phyloP scores from a whole-genome alignment of 2,113 vertebrate species.

The Noturus placidus region DNA sequence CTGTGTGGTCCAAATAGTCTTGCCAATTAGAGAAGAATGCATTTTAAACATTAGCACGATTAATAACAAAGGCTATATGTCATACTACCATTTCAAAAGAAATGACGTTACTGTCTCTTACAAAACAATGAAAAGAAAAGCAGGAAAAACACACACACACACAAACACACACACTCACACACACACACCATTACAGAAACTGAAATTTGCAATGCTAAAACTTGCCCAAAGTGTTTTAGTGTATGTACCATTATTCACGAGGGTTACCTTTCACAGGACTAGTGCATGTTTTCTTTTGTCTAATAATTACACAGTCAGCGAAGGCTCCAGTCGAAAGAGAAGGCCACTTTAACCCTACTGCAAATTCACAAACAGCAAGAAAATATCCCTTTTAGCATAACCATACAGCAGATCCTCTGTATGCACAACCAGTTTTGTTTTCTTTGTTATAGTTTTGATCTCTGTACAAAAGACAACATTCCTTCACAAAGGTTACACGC shows the following conservation, averaged over 20 bases:
- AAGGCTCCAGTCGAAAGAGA: conserved; percentile 76
- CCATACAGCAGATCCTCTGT: conserved; percentile 80
- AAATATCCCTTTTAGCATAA: conserved; percentile 89
- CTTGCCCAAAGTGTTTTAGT: conserved; percentile 79
- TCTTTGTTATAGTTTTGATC: conserved; percentile 66
- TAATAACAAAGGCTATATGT: conserved; percentile 52
- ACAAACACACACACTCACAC: too few species aligned
- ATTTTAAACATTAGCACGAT: conserved; percentile 39
- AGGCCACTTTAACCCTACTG: conserved; percentile 85
- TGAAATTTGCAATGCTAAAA: conserved; percentile 74
- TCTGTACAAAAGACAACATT: conserved; percentile 77
- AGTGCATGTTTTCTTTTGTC: conserved; percentile 73
- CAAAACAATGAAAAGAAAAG: conserved; percentile 56
- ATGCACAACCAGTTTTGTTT: conserved; percentile 71
- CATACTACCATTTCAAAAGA: conserved; percentile 72
- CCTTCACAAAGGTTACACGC: conserved; percentile 78
- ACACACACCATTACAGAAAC: conserved; percentile 54
- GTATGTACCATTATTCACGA: conserved; percentile 61
- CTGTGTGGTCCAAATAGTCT: conserved; percentile 59
- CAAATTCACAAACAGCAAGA: conserved; percentile 88
- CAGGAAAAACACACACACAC: neutral
- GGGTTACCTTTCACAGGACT: conserved; percentile 64
- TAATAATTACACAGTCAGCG: conserved; percentile 80
- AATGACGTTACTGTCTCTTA: conserved; percentile 42
- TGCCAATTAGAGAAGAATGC: conserved; percentile 44